Evolutionary conservation across 2,888 invertebrate genomes (phyloP), one percentile per base, ranked within the genome.

Genomic region (Ptychoptera albimana): DNA sequence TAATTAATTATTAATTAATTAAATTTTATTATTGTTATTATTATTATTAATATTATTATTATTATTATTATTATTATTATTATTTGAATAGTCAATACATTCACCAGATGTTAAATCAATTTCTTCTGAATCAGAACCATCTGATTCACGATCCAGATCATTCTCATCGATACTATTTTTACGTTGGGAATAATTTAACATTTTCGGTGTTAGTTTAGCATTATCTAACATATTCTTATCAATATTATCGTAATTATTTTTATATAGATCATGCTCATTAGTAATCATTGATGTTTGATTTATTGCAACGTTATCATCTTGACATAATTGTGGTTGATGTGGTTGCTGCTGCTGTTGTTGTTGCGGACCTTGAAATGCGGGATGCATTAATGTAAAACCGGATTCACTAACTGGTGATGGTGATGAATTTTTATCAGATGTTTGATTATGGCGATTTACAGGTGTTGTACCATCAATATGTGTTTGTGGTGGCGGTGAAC

Each of bases 81-180:
- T 63, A 49, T 60, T 60, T 7, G 65, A 65, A 49, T 64, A 65
- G 52, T 65, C 65, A 50, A 65, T 63, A 54, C 65, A 65, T 45
- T 63, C 55, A 36, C 64, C 63, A 12, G 64, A 63, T 7, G 64
- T 65, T 35, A 65, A 53, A 54, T 65, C 64, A 42, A 65, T 65
- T 54, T 65, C 64, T 51, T 64, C 64, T 1, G 64, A 65, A 49
- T 64, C 64, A 1, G 65, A 64, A 38, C 61, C 63, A 52, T 63
- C 64, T 7, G 16, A 14, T 34, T 42, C 34, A 23, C 14, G 34
- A 23, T 42, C 42, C 16, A 42, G 14, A 34, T 42, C 42, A 42
- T 34, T 42, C 23, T 42, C 42, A 34, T 42, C 34, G 12, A 34
- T 34, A 42, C 42, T 42, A 35, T 42, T 34, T 42, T 42, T 42